These are phyloP conservation scores for Elephantulus edwardii DNA, from an alignment of 2,113 vertebrate species.

Conservation along the genomic window DNA sequence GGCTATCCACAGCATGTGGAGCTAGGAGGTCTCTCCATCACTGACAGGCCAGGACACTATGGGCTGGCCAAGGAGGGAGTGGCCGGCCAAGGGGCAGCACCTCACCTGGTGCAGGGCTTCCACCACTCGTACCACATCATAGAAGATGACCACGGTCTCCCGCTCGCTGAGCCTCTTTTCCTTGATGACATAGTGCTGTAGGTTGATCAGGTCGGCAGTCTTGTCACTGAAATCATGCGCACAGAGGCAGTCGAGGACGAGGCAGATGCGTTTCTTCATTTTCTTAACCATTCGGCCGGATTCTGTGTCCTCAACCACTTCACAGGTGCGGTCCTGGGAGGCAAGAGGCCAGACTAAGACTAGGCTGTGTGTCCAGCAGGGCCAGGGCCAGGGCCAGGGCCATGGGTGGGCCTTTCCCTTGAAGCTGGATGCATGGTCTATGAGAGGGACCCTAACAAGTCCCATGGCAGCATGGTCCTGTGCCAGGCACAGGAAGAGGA, in stretches of 20 bases:
- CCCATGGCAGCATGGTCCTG: not conserved
- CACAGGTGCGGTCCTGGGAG: slow-evolving; percentile 93
- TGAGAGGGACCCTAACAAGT: not conserved
- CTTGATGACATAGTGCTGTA: slow-evolving; percentile 99
- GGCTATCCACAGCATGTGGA: not conserved
- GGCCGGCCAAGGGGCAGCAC: not conserved
- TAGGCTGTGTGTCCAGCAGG: not conserved
- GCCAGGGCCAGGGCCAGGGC: not conserved
- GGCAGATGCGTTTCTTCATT: slow-evolving; percentile 98
- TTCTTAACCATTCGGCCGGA: slow-evolving; percentile 91
- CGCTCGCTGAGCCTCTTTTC: slow-evolving; percentile 97
- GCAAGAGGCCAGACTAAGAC: slow-evolving; percentile 42
- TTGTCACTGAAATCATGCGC: slow-evolving; percentile 98
- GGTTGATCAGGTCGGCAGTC: slow-evolving; percentile 97
- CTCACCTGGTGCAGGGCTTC: slow-evolving; percentile 97
- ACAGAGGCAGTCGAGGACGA: slow-evolving; percentile 97
- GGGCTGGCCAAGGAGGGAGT: no score
- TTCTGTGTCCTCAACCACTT: slow-evolving; percentile 93
- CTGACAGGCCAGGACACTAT: not conserved
- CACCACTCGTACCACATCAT: slow-evolving; percentile 97
- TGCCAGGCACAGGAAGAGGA: not conserved
- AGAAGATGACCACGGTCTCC: slow-evolving; percentile 98
- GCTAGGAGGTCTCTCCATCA: rapidly evolving
- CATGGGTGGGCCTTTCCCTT: not conserved
- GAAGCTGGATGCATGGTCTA: not conserved